These are phyloP conservation scores for Chinchilla lanigera DNA, from an alignment of 2,113 vertebrate genomes.

Conservation along the genomic window DNA sequence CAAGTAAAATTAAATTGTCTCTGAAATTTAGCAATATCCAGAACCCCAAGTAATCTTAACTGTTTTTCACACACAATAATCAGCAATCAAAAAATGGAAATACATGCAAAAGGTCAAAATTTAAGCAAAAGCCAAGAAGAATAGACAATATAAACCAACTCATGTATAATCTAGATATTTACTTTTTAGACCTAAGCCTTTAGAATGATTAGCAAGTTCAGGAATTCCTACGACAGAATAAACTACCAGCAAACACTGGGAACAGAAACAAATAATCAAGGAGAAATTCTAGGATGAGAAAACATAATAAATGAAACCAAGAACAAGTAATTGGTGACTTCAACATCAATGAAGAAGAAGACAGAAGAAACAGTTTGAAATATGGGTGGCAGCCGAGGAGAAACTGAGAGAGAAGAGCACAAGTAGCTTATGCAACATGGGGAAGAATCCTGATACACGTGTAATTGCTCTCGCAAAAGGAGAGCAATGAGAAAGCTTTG, in stretches of 20 bases:
- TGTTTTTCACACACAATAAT: neutral
- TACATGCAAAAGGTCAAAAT: neutral
- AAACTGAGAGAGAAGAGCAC: neutral
- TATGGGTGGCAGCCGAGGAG: neutral
- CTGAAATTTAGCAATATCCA: neutral
- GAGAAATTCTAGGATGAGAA: neutral
- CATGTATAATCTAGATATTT: neutral
- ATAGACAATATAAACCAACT: neutral
- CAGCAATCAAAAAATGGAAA: neutral
- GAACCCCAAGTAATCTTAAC: neutral
- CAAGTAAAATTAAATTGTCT: slow-evolving; percentile 11
- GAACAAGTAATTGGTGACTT: neutral
- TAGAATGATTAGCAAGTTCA: neutral
- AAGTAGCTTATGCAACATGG: neutral
- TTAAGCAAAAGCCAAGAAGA: neutral
- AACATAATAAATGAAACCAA: slow-evolving; percentile 15
- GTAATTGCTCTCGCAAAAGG: neutral
- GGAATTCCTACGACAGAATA: neutral
- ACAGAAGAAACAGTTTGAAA: slow-evolving; percentile 5
- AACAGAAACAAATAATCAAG: neutral
- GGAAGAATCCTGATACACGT: neutral
- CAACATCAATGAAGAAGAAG: neutral
- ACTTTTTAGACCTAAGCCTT: neutral
- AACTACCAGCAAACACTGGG: slow-evolving; percentile 10
- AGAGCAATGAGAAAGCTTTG: neutral